Evolutionary conservation across 2,113 vertebrate genomes (phyloP), one percentile per base, ranked within the genome.

Genomic region (Pluvianellus socialis): DNA sequence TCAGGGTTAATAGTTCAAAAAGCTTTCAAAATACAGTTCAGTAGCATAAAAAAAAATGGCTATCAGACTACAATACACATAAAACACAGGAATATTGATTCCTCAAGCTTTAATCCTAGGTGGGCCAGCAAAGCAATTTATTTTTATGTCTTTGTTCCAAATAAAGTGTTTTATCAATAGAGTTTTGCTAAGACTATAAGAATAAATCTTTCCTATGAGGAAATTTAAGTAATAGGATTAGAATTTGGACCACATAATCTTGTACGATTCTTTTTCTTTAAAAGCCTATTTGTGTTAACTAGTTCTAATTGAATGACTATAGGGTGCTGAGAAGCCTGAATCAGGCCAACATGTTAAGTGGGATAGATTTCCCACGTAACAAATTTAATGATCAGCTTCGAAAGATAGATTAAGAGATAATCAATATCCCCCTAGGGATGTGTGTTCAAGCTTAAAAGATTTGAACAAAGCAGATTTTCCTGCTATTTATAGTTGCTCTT

Each of bases 371-470:
- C 26, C 47, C 24, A 12, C 55, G 53, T 44, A 93, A 73, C 13
- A 95, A 88, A 88, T 93, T 80, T 94, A 87, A 86, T 87, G 44
- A 74, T 62, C 56, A 79, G 26, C 52, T 95, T 95, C 94, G 90
- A 88, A 86, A 89, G 58, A 73, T 23, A 91, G 56, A 44, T 72
- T 90, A 86, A 81, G 71, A 90, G 52, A 90, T 94, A 96, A 95
- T 96, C 87, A 95, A 75, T 96, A 93, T 61, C 17, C 32, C 68
- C 58, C 77, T 79, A 82, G 58, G 74, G 81, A 74, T 67, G 16
- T 27, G 10, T 79, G 42, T 32, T 95, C n/a, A 82, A 66, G 66
- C 79, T 91, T 88, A 95, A 89, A 49, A 32, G 67, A 82, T 97
- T 90, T 93, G 38, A 89, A 65, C 45, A 82, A 79, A 87, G 47